phyloP scores from a whole-genome alignment of 2,888 invertebrate species.

The Belgica antarctica region DNA sequence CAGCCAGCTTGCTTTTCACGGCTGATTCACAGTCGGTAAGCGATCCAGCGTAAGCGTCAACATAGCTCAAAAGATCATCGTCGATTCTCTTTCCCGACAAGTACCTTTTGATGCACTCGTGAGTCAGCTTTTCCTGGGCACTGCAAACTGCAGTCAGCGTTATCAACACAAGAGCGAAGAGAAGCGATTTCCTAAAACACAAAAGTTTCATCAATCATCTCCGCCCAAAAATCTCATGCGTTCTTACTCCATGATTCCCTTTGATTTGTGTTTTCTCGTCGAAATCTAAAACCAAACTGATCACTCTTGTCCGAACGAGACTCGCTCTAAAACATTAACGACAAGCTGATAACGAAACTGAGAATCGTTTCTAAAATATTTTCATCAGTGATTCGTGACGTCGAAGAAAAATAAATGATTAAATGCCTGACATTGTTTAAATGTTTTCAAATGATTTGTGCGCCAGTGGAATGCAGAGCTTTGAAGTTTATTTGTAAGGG shows the following conservation, averaged over 20 bases:
- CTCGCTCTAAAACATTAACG: not conserved
- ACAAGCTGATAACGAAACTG: not conserved
- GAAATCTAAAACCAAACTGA: constrained; percentile 10
- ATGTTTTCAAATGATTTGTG: too few species aligned
- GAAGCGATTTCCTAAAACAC: constrained; percentile 1
- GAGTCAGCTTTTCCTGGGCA: not conserved
- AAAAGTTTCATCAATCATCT: not conserved
- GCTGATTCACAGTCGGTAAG: constrained; percentile 24
- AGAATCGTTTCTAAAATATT: not conserved
- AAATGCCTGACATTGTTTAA: not conserved
- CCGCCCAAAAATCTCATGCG: not conserved
- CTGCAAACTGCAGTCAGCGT: not conserved
- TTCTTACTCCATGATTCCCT: not conserved
- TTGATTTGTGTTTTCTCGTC: not conserved
- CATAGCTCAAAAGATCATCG: constrained; percentile 11
- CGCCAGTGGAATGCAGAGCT: too few species aligned
- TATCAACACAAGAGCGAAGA: not conserved
- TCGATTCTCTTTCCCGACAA: not conserved
- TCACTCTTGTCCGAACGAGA: too few species aligned
- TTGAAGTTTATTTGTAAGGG: too few species aligned
- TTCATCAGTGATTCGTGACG: not conserved
- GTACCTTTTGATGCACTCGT: constrained; percentile 23
- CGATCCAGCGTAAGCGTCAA: constrained; percentile 4
- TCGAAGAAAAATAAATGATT: too few species aligned
- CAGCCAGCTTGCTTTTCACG: constrained; percentile 14